Conservation (phyloP, 2,888 invertebrate species). For the Piscicola geometra region DNA sequence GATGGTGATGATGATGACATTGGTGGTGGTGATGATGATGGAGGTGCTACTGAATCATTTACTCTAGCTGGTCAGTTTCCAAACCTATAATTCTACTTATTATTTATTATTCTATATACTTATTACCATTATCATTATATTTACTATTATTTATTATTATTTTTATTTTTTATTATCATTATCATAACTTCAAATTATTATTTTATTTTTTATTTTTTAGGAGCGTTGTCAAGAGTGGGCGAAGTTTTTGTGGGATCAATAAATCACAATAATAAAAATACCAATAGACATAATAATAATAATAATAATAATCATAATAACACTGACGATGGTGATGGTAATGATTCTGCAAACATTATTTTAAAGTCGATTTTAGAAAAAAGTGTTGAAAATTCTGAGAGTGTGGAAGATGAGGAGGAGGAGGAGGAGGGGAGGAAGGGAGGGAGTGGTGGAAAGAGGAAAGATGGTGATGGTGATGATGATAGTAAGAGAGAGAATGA, state of each 20-base stretch:
- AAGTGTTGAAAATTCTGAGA: slow-evolving; percentile 5
- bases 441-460: not conserved
- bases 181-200: too few species aligned
- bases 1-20: too few species aligned
- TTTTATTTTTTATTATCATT: too few species aligned
- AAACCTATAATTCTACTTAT: too few species aligned
- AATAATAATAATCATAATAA: not conserved
- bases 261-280: not conserved
- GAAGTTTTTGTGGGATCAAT: slow-evolving; percentile 10
- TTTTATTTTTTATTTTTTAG: not conserved
- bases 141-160: too few species aligned
- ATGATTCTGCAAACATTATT: slow-evolving; percentile 40
- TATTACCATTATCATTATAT: too few species aligned
- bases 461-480: too few species aligned
- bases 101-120: too few species aligned
- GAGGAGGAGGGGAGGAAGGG: slow-evolving; percentile 3
- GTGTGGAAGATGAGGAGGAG: not conserved
- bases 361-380: slow-evolving; percentile 36
- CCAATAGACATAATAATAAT: not conserved
- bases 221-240: not conserved
- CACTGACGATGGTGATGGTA: not conserved
- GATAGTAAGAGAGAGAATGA: not conserved
- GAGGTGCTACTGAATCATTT: too few species aligned
- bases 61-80: too few species aligned
- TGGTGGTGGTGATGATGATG: too few species aligned